Evolutionary conservation across 2,113 vertebrate genomes (phyloP), one percentile per base, ranked within the genome.

Genomic region (Amia ocellicauda): DNA sequence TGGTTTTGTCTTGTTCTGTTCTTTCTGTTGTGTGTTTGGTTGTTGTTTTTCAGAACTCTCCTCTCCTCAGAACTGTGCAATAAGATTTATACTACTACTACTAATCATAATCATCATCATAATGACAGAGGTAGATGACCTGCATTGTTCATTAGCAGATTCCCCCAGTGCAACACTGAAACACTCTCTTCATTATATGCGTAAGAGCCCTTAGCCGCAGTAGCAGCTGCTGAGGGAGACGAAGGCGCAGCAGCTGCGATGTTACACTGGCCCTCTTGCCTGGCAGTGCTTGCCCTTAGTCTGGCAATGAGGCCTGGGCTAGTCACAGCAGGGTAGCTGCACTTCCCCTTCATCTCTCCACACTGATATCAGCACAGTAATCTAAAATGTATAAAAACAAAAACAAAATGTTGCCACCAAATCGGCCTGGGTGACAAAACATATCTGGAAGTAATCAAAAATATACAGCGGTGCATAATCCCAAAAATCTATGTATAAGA

Each of bases 241-340:
- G 10, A 22, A 23, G 24, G 24, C 9, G 24, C 31, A 54, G 51
- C 51, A 54, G 51, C 51, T 54, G 51, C 51, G 24, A 24, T n/a
- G n/a, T 23, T 23, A 22, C 51, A 54, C 51, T 24, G n/a, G 22
- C n/a, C 20, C 2, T 36, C 24, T 24, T 23, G 51, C 51, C 10
- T 54, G 51, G 10, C 14, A 54, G 22, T 24, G n/a, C 51, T 22
- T 86, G 79, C 79, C 75, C 74, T 78, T 74, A 67, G 82, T 78
- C 77, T 77, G 79, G 72, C 79, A 80, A 75, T 80, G 70, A 74
- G 80, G 78, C 76, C 72, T 78, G 76, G 77, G 77, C 77, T 79
- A 74, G 77, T 79, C 84, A 77, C 80, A 81, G 80, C 78, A 86
- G 78, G 80, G 78, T 76, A 75, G 69, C 74, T 78, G 70, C 79